Base-by-base conservation (phyloP, 1,140 invertebrate species). In the Schlechtendalia chinensis region DNA sequence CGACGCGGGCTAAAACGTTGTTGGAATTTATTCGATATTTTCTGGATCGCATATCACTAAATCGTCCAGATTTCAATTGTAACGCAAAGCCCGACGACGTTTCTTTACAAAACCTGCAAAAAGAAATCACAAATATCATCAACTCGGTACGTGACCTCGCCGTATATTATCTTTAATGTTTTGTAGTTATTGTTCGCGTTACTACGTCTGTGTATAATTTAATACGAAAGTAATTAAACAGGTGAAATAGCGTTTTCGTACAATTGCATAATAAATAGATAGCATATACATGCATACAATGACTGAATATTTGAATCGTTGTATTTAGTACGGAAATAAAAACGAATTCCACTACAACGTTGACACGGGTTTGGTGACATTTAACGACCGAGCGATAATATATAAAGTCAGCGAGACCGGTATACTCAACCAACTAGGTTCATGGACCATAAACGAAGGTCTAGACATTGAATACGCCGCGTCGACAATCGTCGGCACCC, bases 301-400 rank as follows among this genome's bases (percentile, higher is more conserved):
- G n/a, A n/a, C n/a, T n/a, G n/a, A n/a, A n/a, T n/a, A n/a, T n/a
- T n/a, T n/a, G n/a, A n/a, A n/a, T n/a, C n/a, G n/a, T n/a, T n/a
- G n/a, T n/a, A n/a, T n/a, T n/a, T 45, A 79, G 75, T 79, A 63
- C 39, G 39, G 63, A 47, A 4, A 27, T 8, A 79, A 45, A 79
- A 50, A 63, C 5, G 56, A 79, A 19, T 27, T 79, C 2, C 45
- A 47, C 47, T 79, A 63, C 39, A 22, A 79, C 22, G 17, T 50
- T 8, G 22, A 47, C 11, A 63, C 12, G 2, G 45, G 17, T 29
- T 19, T 47, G 5, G 22, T 79, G n/a, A 63, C 58, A 22, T 79
- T 63, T n/a, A 59, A 79, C 45, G 75, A 79, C 17, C 56, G 6
- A 17, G 75, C 75, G 17, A 27, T 5, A 19, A 79, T 79, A 61